Evolutionary conservation across 2,888 invertebrate genomes (phyloP), one percentile per base, ranked within the genome.

Genomic region (Hofmannophila pseudospretella): DNA sequence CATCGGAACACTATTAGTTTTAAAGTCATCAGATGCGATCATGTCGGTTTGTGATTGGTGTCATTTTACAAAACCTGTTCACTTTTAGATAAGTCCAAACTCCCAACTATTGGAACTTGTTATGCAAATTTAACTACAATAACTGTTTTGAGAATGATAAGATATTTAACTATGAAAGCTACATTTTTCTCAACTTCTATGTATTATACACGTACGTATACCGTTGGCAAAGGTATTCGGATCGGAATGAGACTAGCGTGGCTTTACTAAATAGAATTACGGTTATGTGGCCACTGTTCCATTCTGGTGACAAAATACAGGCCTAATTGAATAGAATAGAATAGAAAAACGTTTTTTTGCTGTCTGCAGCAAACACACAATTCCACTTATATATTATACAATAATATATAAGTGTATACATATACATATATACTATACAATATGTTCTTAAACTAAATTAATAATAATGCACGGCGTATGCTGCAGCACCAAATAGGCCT

Each of bases 211-310:
- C 9, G 13, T 33, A 13, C 25, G 5, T 23, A 20, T 20, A 19
- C 19, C 20, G n/a, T 16, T 10, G 11, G 31, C 8, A 16, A 29
- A 11, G 25, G 14, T 10, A 30, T 34, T 16, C 10, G 19, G 14
- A 29, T 16, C 10, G 19, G 14, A 29, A 10, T 23, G 10, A 19
- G 38, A 38, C 33, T 38, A 7, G 34, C 31, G 38, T 13, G 9
- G 22, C 32, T 8, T 12, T 11, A 23, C 36, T 37, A 32, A 37
- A 37, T 41, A 13, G 37, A 32, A 34, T 37, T 41, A 37, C 37
- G 20, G 36, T 39, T 34, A 31, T 39, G 19, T 26, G 31, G 22
- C 20, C 4, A 11, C n/a, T n/a, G n/a, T 16, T 16, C 3, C 16
- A 16, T 16, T 16, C 5, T 16, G 12, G 14, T 26, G 36, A n/a